Evolutionary conservation across 2,888 invertebrate species (phyloP), one percentile per base, ranked within the genome.

Genomic region (Gerris lacustris): DNA sequence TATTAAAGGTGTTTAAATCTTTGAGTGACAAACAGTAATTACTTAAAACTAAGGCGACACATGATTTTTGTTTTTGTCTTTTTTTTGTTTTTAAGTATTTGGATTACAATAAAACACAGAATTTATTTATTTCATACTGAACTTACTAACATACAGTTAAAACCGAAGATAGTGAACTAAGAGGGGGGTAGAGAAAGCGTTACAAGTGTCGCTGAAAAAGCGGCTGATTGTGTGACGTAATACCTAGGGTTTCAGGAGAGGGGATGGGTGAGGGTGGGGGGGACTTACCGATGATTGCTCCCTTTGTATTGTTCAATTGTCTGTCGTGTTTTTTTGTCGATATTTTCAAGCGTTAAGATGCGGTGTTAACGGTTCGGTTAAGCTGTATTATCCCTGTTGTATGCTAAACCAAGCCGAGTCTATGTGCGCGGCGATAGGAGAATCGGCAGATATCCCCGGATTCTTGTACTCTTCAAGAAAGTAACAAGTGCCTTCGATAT

Each of bases 401-500:
- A 64, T 2, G 18, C 7, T 11, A 31, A 9, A 18, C 64, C 64
- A 64, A 64, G 64, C 18, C 7, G 31, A 9, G 64, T n/a, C 17
- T 31, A 64, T 31, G 17, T 64, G 64, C 31, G 9, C 1, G 7
- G 18, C 31, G 7, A 64, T 1, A 18, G 64, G 64, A 18, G 64
- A 7, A n/a, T 64, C 64, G 7, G 11, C 18, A 17, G 64, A 18
- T 9, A 64, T 9, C 18, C 31, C 31, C 31, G 17, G 15, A 9
- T 93, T 90, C 73, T 84, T 84, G 82, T 92, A 95, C 76, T 86
- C 87, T 77, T 88, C 87, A 70, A 94, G 84, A 81, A 94, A 95
- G 82, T 94, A 87, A 79, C 94, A 94, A 55, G 91, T 92, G 75
- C 91, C 92, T 66, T 87, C 85, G 71, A 88, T 87, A 78, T 88